These are phyloP conservation scores for Proteles cristata DNA, from an alignment of 2,113 vertebrate species.

Conservation along the genomic window DNA sequence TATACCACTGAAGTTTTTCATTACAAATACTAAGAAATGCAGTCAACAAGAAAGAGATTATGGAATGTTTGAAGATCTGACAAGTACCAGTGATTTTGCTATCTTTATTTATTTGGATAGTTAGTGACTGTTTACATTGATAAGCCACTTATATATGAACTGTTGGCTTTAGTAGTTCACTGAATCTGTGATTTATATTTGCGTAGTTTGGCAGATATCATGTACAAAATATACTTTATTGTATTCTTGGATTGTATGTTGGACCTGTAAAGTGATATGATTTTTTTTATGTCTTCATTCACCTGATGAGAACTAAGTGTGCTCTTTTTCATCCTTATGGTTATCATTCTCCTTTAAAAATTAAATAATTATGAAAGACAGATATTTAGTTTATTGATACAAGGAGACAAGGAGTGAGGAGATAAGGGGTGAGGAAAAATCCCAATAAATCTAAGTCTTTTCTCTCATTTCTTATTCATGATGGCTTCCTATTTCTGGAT, in stretches of 20 bases:
- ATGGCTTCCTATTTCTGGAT: background rate
- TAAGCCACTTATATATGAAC: conserved; percentile 57
- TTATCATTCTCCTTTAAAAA: conserved; percentile 51
- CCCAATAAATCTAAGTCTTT: background rate
- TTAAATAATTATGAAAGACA: conserved; percentile 52
- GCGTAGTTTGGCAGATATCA: conserved; percentile 57
- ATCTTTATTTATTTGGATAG: conserved; percentile 58
- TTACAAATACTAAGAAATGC: conserved; percentile 22
- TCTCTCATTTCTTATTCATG: background rate
- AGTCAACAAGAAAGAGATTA: conserved; percentile 35
- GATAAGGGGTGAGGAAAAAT: background rate
- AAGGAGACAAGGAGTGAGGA: background rate
- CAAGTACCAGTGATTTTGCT: conserved; percentile 28
- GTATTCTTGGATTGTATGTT: conserved; percentile 9
- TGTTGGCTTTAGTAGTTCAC: background rate
- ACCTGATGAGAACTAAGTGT: background rate
- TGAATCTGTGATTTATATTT: conserved; percentile 59
- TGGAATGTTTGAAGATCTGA: background rate
- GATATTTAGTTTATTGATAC: conserved; percentile 53
- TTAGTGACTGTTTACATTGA: conserved; percentile 52
- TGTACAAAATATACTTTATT: conserved; percentile 62
- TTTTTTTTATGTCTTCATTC: conserved; percentile 5
- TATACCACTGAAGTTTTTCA: background rate
- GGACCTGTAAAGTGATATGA: background rate
- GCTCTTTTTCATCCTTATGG: conserved; percentile 3